Evolutionary conservation across 1,140 invertebrate species (phyloP), one percentile per base, ranked within the genome.

Genomic region (Drosophila chauvacae): DNA sequence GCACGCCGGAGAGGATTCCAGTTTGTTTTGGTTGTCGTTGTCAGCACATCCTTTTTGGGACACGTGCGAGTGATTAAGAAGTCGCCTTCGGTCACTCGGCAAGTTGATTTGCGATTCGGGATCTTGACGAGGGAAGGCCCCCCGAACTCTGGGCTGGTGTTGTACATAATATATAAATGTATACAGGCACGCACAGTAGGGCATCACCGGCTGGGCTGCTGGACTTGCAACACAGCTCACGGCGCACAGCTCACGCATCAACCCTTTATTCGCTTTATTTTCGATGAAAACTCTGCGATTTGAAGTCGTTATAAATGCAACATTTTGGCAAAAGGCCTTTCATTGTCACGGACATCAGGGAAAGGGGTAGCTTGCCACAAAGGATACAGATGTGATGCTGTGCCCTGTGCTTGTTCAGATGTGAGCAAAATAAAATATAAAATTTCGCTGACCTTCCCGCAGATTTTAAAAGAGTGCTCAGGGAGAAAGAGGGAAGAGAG

Each of bases 291-390:
- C 77, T 77, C 59, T 83, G 68, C 62, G 72, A 83, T 88, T 87
- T 76, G 72, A 83, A 83, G 80, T 68, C 66, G 65, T 65, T 84
- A 84, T 87, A 87, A 87, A 90, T 74, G 84, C 84, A 84, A 87
- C 85, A 90, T 90, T 87, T 87, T 90, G 72, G 85, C 84, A 90
- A 81, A 80, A 70, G 80, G 66, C 60, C 69, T 64, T 78, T 62
- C 77, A 78, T 78, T 79, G 76, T 78, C 66, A 79, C 59, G 56
- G 65, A 61, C 60, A 71, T 81, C 44, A 48, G 48, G 74, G 69
- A 61, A 87, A 87, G 84, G 84, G 84, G 84, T 87, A 87, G 80
- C 72, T 73, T 35, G 44, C 47, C 51, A 88, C 77, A 71, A 82
- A 75, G 87, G 79, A 71, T 75, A 71, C 45, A 70, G 70, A 76